Base-by-base conservation (phyloP, 1,140 invertebrate genomes). In the Orchesella cincta region DNA sequence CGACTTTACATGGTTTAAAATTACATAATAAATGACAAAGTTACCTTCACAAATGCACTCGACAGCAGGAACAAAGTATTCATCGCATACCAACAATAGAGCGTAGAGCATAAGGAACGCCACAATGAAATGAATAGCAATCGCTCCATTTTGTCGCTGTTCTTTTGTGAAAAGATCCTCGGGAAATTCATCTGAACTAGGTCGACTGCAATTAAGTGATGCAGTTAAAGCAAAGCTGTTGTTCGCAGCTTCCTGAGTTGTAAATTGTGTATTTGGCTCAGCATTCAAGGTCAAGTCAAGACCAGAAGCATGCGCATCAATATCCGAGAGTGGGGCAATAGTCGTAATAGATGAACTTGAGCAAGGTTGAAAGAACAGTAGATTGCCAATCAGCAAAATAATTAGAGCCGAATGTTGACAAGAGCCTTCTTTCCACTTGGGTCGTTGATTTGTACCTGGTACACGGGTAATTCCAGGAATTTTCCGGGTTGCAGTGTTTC, bases 21-120 rank as follows among this genome's bases (percentile, higher is more conserved):
- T n/a, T n/a, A n/a, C n/a, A n/a, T n/a, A n/a, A n/a, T n/a, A n/a
- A n/a, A n/a, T n/a, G n/a, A n/a, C n/a, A n/a, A n/a, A n/a, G n/a
- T 88, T 88, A 94, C 93, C 91, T 86, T 92, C 90, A 86, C 93
- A 94, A 88, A 95, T 92, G 87, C 90, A 91, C 86, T 94, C 93
- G 82, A 95, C 92, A 34, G 93, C 93, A 80, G 93, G 93, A 82
- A 95, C 92, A 83, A 95, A 93, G 86, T 94, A 95, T 83, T 93
- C 93, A 85, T 95, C 93, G 86, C 93, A 94, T 80, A 95, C 93
- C 83, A 94, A 90, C 54, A 93, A 93, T 83, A 95, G 88, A 51
- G 92, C 91, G 83, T 92, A 88, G 86, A 93, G 94, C 81, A 94
- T 89, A 88, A 95, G 96, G 84, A 93, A 89, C 62, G 92, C 92